Base-by-base conservation (phyloP, 2,888 invertebrate genomes). In the Sinotaia quadrata region DNA sequence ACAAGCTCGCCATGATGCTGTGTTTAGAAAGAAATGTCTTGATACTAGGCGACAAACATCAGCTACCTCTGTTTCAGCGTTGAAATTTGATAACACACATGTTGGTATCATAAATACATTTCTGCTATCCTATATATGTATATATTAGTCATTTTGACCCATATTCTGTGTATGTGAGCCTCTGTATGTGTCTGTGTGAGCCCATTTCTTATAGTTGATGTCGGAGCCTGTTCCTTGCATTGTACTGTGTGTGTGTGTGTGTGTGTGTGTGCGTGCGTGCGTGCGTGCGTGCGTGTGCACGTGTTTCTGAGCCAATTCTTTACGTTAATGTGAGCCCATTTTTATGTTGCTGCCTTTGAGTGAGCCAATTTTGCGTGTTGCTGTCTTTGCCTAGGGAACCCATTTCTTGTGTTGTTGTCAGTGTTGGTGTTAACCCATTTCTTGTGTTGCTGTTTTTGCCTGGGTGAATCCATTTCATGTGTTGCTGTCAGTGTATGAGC, bases 11-110 rank as follows among this genome's bases (percentile, higher is more conserved):
- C 71, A 71, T 37, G 66, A 67, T 54, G 94, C 94, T 0, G 88
- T 92, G 69, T 91, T 91, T 81, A 89, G 92, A 5, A 93, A 94
- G 84, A 80, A 77, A 34, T 72, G 75, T 34, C 65, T 78, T 4
- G 77, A 78, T 51, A 75, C 82, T 34, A 75, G 75, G 63, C 78
- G 79, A 31, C n/a, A 18, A 47, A 47, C 18, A 18, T 7, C 24
- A n/a, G n/a, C n/a, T n/a, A n/a, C n/a, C n/a, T n/a, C n/a, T n/a
- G n/a, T n/a, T n/a, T n/a, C n/a, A n/a, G n/a, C n/a, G n/a, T n/a
- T n/a, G n/a, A n/a, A n/a, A n/a, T n/a, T n/a, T n/a, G n/a, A n/a
- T n/a, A n/a, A n/a, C n/a, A n/a, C n/a, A n/a, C n/a, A n/a, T n/a
- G n/a, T n/a, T n/a, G n/a, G n/a, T n/a, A n/a, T n/a, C n/a, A n/a